phyloP scores from a whole-genome alignment of 2,888 invertebrate species.

The Portevinia maculata region DNA sequence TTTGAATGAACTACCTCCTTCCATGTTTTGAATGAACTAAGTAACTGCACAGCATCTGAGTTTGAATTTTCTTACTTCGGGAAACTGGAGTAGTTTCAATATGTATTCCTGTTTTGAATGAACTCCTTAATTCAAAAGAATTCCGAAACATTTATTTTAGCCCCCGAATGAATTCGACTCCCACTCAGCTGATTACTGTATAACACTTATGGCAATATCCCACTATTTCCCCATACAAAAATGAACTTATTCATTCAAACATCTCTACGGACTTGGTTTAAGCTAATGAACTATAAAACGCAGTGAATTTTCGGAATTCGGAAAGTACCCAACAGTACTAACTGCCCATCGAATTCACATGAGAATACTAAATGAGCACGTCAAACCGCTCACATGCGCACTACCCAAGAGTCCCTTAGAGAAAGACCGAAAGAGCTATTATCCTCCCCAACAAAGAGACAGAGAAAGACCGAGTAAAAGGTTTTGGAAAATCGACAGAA shows the following conservation, averaged over 20 bases:
- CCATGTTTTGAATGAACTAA: no score
- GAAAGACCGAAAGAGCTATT: constrained; percentile 63
- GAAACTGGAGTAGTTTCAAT: neutral
- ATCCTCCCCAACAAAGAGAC: constrained; percentile 74
- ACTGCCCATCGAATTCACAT: constrained; percentile 49
- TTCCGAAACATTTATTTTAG: constrained; percentile 47
- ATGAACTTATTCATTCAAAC: constrained; percentile 61
- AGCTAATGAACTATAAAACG: constrained; percentile 4
- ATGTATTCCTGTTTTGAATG: constrained; percentile 22
- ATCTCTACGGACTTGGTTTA: constrained; percentile 47
- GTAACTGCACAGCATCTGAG: no score
- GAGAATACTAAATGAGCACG: constrained; percentile 69
- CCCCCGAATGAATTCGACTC: constrained; percentile 25
- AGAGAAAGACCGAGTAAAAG: constrained; percentile 60
- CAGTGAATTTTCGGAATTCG: constrained; percentile 48
- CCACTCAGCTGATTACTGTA: constrained; percentile 40
- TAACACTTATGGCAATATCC: constrained; percentile 63
- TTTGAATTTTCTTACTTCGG: no score
- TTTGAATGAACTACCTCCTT: no score
- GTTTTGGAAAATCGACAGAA: constrained; percentile 65
- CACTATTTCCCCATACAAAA: constrained; percentile 62
- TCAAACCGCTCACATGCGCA: constrained; percentile 53
- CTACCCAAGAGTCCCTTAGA: constrained; percentile 43
- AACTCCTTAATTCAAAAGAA: neutral
- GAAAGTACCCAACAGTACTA: constrained; percentile 12